Evolutionary conservation across 2,113 vertebrate species (phyloP), one percentile per base, ranked within the genome.

Genomic region (Notothenia rossii): DNA sequence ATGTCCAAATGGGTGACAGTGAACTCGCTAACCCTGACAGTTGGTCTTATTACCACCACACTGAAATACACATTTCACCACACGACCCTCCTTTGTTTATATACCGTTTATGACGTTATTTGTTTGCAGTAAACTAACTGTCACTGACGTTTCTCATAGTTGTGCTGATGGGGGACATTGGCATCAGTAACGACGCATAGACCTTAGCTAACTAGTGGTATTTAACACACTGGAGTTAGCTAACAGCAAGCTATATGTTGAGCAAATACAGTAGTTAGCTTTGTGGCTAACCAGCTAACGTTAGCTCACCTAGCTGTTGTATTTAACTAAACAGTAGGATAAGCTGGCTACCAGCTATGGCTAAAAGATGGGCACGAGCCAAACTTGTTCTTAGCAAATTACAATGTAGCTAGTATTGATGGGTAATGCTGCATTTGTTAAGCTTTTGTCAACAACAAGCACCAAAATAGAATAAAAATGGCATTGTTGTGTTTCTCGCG

Each of bases 1-100:
- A 92, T 90, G 80, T 63, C 82, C 75, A 86, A 89, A 91, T 54
- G 88, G 89, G 68, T 92, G 90, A 88, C 92, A 88, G 81, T 83
- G 85, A 87, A 90, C 90, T 83, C 87, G 70, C 49, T 89, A 78
- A 86, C 74, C 72, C 83, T 82, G 88, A 87, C 89, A 90, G 82
- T 68, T 22, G 67, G 62, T 73, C 60, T 77, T 49, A 29, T 61
- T 67, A 13, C 22, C 50, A 43, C 18, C 80, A 71, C 68, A 72
- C 58, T 72, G 48, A 86, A 82, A 87, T 86, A 75, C 68, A 80
- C 86, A 77, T 73, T 77, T 56, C 84, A 69, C 25, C 86, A 55
- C 83, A 73, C 59, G 55, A 20, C 51, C 80, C 25, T 61, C 45
- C 45, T 79, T 90, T 87, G 69, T 91, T 88, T 84, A 72, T 91